Conservation (phyloP, 2,113 vertebrate species). For the Salvelinus alpinus region DNA sequence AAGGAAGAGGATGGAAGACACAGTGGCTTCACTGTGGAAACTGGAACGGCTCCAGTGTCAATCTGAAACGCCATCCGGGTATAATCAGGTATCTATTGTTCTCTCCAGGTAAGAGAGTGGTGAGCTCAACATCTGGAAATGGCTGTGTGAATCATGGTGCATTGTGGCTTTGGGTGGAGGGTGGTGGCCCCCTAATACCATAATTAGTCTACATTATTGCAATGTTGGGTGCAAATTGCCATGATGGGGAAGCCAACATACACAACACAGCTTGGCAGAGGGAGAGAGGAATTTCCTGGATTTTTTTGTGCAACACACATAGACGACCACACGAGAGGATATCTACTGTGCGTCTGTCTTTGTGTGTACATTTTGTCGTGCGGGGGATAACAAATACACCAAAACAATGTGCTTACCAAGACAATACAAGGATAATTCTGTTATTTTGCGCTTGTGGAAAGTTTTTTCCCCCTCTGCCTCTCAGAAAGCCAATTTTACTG, state of each 20-base stretch:
- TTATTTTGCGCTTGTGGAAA: not conserved
- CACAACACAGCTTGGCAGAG: not conserved
- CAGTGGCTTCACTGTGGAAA: not conserved
- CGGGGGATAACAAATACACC: not conserved
- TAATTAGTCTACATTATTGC: conserved; percentile 5
- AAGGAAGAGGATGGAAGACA: conserved; percentile 7
- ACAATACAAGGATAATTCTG: no score
- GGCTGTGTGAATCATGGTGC: not conserved
- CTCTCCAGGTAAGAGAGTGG: not conserved
- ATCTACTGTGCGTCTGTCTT: not conserved
- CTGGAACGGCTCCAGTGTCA: not conserved
- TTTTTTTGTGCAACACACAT: not conserved
- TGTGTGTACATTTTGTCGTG: not conserved
- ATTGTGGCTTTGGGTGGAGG: not conserved
- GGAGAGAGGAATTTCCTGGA: not conserved
- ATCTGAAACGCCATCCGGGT: not conserved
- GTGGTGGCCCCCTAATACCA: conserved; percentile 7
- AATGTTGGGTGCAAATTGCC: not conserved
- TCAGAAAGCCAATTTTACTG: not conserved
- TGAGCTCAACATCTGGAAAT: conserved; percentile 3
- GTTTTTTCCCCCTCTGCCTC: not conserved
- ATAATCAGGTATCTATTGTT: not conserved
- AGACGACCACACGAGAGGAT: not conserved
- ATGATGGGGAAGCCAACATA: conserved; percentile 2
- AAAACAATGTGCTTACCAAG: not conserved